Percentiles rank a stretch among this genome's conserved stretches.
Evolutionary conservation across 2,888 invertebrate genomes (phyloP).

Genomic region (Lacanobia wlatinum): DNA sequence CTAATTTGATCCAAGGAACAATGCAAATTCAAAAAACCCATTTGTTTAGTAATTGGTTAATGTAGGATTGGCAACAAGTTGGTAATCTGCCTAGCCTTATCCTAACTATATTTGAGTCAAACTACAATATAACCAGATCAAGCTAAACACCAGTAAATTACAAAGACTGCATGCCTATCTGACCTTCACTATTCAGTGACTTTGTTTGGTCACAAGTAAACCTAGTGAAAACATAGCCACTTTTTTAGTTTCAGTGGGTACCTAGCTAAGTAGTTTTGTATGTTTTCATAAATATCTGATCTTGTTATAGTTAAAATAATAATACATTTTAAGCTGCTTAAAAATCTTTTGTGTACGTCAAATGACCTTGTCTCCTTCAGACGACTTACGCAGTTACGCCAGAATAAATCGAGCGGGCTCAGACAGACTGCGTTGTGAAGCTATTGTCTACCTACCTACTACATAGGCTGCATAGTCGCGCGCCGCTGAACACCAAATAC

Average conservation of each 20-base stretch:
- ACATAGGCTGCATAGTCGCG: neutral
- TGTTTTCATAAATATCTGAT: constrained; percentile 11
- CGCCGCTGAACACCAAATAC: too few species aligned
- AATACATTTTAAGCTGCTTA: constrained; percentile 5
- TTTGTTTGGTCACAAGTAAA: neutral
- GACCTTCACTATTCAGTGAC: neutral
- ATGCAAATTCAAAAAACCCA: too few species aligned
- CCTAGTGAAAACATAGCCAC: neutral
- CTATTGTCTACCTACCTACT: neutral
- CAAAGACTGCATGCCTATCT: neutral
- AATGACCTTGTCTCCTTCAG: constrained; percentile 22
- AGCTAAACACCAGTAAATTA: neutral
- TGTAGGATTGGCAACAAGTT: neutral
- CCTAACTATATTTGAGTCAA: too few species aligned
- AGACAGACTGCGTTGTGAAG: constrained; percentile 5
- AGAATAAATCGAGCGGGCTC: constrained; percentile 10
- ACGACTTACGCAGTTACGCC: constrained; percentile 10
- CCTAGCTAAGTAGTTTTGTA: neutral
- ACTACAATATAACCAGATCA: too few species aligned
- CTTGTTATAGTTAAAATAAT: neutral
- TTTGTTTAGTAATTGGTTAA: neutral
- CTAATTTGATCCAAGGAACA: too few species aligned
- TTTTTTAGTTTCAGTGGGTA: neutral
- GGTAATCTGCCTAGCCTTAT: too few species aligned
- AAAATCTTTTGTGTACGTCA: neutral